phyloP scores from a whole-genome alignment of 2,888 invertebrate genomes.

The Caenorhabditis parvicauda region DNA sequence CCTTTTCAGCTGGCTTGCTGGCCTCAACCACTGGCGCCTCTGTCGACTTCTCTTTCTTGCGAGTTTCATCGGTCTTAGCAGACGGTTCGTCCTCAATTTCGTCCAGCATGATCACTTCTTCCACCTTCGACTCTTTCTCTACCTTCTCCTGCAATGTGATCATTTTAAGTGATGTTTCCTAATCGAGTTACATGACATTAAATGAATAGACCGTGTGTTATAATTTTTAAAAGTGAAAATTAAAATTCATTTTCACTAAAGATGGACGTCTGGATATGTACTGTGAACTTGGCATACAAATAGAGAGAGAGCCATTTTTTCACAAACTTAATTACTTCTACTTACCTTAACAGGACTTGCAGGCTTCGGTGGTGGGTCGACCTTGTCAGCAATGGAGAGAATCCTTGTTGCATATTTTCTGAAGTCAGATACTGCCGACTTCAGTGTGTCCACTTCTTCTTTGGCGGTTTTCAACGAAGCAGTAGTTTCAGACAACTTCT shows the following conservation, averaged over 20 bases:
- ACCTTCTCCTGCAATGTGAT: too few relatives aligned
- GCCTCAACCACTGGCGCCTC: neutral
- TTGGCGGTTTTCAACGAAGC: constrained; percentile 31
- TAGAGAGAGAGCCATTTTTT: too few relatives aligned
- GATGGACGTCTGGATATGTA: too few relatives aligned
- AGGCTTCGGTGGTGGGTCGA: constrained; percentile 34
- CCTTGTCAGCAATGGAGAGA: constrained; percentile 46
- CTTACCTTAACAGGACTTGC: too few relatives aligned
- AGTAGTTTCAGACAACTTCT: constrained; percentile 55
- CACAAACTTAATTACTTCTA: neutral
- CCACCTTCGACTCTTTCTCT: too few relatives aligned
- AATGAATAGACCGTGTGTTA: neutral
- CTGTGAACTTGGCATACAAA: too few relatives aligned
- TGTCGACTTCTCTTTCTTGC: neutral
- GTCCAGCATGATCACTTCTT: too few relatives aligned
- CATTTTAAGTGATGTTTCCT: too few relatives aligned
- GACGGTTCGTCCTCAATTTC: neutral
- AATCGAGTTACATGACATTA: too few relatives aligned
- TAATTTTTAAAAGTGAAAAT: too few relatives aligned
- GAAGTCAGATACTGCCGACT: constrained; percentile 45
- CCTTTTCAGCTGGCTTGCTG: neutral
- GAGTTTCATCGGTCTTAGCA: neutral
- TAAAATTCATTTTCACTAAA: too few relatives aligned
- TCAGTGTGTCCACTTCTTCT: constrained; percentile 47
- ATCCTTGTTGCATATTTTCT: constrained; percentile 49